A percentile compares a stretch with the other conserved stretches of the same genome.
Conservation (phyloP, 2,113 vertebrate genomes). For the Regulus satrapa region DNA sequence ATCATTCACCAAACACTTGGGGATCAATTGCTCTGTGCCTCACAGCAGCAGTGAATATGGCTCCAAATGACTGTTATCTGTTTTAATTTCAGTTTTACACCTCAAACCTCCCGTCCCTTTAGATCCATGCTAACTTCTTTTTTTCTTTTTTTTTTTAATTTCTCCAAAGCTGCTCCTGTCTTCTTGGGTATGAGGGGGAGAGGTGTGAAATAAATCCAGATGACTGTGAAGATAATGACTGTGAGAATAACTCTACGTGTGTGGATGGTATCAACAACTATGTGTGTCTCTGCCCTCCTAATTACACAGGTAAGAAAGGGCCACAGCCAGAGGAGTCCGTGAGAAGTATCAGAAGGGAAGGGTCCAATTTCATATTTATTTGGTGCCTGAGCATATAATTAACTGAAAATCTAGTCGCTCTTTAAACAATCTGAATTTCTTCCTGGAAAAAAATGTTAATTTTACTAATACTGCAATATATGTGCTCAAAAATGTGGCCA, state of each 20-base stretch:
- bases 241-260: constrained; percentile 94
- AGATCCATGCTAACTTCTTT: neutral
- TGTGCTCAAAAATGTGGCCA: neutral
- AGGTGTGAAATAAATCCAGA: constrained; percentile 90
- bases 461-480: neutral
- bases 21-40: neutral
- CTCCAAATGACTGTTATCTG: neutral
- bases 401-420: neutral
- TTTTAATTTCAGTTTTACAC: neutral
- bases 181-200: constrained; percentile 86
- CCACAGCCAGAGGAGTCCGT: neutral
- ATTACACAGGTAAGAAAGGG: constrained; percentile 83
- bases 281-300: constrained; percentile 86
- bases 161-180: constrained; percentile 84
- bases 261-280: constrained; percentile 95
- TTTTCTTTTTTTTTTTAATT: neutral
- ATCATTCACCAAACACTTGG: neutral
- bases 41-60: neutral
- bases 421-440: neutral
- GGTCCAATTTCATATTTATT: neutral
- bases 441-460: neutral
- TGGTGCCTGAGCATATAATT: neutral
- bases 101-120: neutral
- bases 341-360: neutral
- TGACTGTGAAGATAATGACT: constrained; percentile 96